Percentiles rank a stretch among this genome's conserved stretches.
phyloP scores from a whole-genome alignment of 2,797 vertebrate species.

The Neosilurus mollespiculum region DNA sequence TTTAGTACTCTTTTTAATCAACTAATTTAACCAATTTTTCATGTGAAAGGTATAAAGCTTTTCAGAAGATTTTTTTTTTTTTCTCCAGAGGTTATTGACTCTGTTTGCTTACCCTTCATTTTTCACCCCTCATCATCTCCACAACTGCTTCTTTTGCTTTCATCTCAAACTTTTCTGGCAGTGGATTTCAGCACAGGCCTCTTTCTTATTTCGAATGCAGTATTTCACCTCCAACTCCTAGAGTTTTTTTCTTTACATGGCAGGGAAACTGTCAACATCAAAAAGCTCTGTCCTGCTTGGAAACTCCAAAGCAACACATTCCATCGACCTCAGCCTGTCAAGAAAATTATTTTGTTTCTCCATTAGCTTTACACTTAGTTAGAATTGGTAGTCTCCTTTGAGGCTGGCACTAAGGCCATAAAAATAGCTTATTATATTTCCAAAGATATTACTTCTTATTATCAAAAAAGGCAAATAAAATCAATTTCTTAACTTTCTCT shows the following conservation, averaged over 20 bases:
- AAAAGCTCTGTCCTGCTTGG: slow-evolving; percentile 62
- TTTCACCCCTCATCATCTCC: neutral
- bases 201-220: slow-evolving; percentile 55
- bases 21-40: no score
- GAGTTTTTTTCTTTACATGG: slow-evolving; percentile 59
- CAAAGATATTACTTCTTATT: slow-evolving; percentile 46
- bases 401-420: slow-evolving; percentile 64
- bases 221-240: slow-evolving; percentile 56
- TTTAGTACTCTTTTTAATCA: slow-evolving; percentile 45
- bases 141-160: slow-evolving; percentile 57
- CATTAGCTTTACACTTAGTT: slow-evolving; percentile 73
- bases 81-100: slow-evolving; percentile 33
- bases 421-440: slow-evolving; percentile 66
- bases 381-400: slow-evolving; percentile 65
- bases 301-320: slow-evolving; percentile 63
- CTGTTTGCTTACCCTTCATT: neutral
- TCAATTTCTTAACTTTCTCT: neutral
- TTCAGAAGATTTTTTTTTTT: slow-evolving; percentile 25
- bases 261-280: slow-evolving; percentile 68
- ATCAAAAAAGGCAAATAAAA: slow-evolving; percentile 58
- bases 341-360: slow-evolving; percentile 44
- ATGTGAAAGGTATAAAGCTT: slow-evolving; percentile 38
- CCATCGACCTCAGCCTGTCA: slow-evolving; percentile 42
- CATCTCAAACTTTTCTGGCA: slow-evolving; percentile 58
- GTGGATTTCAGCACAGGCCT: slow-evolving; percentile 54